phyloP scores from a whole-genome alignment of 2,888 invertebrate genomes.

The Drosophila leonis region DNA sequence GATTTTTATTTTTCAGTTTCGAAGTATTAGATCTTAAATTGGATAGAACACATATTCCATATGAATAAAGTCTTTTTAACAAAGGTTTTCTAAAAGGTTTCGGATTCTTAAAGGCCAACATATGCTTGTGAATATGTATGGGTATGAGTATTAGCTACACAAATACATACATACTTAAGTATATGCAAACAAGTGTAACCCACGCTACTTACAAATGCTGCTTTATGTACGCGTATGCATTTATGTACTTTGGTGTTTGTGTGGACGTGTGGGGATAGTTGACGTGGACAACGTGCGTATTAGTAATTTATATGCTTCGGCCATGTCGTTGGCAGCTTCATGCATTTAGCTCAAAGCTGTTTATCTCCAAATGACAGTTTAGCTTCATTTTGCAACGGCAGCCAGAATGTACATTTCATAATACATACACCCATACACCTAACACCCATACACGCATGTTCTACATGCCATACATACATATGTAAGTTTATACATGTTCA shows the following conservation, averaged over 20 bases:
- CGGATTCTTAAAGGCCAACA: neutral
- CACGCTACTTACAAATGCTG: constrained; percentile 14
- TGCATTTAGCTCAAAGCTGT: constrained; percentile 63
- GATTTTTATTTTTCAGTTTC: too few relatives aligned
- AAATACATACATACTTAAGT: neutral
- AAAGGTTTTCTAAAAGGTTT: too few relatives aligned
- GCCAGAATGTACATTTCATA: constrained; percentile 15
- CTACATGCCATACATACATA: neutral
- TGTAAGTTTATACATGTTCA: neutral
- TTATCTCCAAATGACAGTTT: constrained; percentile 72
- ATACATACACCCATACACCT: neutral
- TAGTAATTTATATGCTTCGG: constrained; percentile 71
- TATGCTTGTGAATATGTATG: neutral
- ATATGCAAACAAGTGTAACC: constrained; percentile 6
- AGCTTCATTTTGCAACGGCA: constrained; percentile 56
- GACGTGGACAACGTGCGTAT: constrained; percentile 67
- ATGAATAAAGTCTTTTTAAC: too few relatives aligned
- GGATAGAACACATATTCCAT: too few relatives aligned
- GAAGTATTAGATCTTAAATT: too few relatives aligned
- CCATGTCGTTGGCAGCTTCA: constrained; percentile 40
- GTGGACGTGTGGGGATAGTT: constrained; percentile 37
- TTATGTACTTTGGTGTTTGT: constrained; percentile 28
- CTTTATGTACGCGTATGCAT: constrained; percentile 11
- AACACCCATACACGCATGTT: too few relatives aligned
- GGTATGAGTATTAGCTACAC: neutral